A percentile compares a stretch with the other conserved stretches of the same genome.
These are phyloP conservation scores for Neoseiulus cucumeris DNA, from an alignment of 1,140 invertebrate species.

Conservation along the genomic window DNA sequence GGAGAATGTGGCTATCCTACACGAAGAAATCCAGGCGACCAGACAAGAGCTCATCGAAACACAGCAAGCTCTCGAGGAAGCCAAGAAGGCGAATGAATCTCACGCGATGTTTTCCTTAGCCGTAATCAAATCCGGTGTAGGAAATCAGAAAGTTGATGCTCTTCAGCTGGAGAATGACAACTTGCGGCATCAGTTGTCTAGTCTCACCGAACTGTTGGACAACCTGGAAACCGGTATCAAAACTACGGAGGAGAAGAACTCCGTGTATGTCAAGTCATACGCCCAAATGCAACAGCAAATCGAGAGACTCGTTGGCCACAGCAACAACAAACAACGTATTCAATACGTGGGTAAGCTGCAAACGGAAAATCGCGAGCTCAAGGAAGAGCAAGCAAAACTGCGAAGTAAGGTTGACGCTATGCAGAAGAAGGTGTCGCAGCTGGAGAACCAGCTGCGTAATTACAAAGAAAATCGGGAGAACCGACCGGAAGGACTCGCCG, in stretches of 20 bases:
- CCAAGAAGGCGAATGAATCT: background rate
- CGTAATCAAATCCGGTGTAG: background rate
- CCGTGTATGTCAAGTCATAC: background rate
- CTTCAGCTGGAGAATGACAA: background rate
- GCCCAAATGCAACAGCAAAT: background rate
- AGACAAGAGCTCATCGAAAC: background rate
- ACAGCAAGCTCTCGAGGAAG: background rate
- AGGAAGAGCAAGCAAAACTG: slow-evolving; percentile 5
- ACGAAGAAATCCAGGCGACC: background rate
- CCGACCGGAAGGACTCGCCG: background rate
- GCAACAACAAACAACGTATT: slow-evolving; percentile 1
- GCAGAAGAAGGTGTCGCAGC: background rate
- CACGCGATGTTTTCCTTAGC: background rate
- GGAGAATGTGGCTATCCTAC: background rate
- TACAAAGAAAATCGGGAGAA: background rate
- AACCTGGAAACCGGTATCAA: background rate
- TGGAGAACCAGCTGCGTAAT: background rate
- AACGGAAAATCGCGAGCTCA: background rate
- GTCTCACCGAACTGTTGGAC: background rate
- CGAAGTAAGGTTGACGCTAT: background rate
- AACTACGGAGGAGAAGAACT: background rate
- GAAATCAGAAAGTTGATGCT: background rate
- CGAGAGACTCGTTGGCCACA: background rate
- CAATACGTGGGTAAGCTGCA: slow-evolving; percentile 6
- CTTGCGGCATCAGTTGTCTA: background rate